Percentiles rank a stretch among this genome's conserved stretches.
Conservation (phyloP, 2,888 invertebrate genomes). For the Tyria jacobaeae region DNA sequence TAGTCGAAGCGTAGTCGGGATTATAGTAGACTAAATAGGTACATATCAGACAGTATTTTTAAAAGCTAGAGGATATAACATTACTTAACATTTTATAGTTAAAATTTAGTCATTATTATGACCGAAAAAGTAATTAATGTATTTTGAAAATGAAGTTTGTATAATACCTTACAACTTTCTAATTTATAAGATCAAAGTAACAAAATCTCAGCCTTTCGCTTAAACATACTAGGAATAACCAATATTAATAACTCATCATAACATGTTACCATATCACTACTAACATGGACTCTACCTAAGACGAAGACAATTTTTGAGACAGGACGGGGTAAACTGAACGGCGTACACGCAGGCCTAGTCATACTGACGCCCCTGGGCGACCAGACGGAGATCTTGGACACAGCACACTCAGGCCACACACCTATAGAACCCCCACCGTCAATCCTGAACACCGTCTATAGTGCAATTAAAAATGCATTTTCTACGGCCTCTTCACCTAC, state of each 20-base stretch:
- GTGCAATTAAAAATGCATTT: conserved; percentile 76
- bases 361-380: conserved; percentile 78
- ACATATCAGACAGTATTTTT: too few species aligned
- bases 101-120: too few species aligned
- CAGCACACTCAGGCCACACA: conserved; percentile 65
- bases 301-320: conserved; percentile 72
- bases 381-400: conserved; percentile 61
- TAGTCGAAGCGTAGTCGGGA: too few species aligned
- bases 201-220: conserved; percentile 10
- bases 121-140: too few species aligned
- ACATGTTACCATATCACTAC: conserved; percentile 32
- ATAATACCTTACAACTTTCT: too few species aligned
- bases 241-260: conserved; percentile 9
- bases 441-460: conserved; percentile 75
- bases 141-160: too few species aligned
- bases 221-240: conserved; percentile 3
- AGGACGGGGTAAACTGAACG: conserved; percentile 81
- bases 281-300: conserved; percentile 52
- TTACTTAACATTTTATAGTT: too few species aligned
- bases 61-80: too few species aligned
- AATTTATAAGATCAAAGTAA: conserved; percentile 8
- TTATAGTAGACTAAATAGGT: too few species aligned
- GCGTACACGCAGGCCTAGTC: conserved; percentile 80
- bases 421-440: conserved; percentile 76
- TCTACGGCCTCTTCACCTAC: conserved; percentile 42